These are phyloP conservation scores for Neopelma chrysocephalum DNA, from an alignment of 2,797 vertebrate genomes.

Conservation along the genomic window DNA sequence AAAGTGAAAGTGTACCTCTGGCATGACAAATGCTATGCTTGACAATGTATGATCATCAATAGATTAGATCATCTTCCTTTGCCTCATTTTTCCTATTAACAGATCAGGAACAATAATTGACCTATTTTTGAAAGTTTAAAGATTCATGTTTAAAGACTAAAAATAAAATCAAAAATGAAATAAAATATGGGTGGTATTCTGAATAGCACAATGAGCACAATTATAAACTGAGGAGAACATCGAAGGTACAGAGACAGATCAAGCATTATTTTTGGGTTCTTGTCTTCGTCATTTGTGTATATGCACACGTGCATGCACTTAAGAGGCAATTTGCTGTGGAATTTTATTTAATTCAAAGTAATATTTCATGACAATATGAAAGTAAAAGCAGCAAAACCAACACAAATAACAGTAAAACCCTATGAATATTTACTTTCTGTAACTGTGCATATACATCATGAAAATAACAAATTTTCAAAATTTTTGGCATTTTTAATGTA, in stretches of 20 bases:
- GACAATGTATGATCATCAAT: not conserved
- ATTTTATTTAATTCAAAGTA: not conserved
- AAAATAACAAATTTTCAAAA: not conserved
- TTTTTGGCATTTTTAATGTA: not conserved
- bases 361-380: not conserved
- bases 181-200: not conserved
- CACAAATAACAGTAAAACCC: not conserved
- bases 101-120: not conserved
- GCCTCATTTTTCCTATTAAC: not conserved
- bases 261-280: not conserved
- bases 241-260: not conserved
- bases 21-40: not conserved
- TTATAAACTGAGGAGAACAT: not conserved
- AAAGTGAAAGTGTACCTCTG: not conserved
- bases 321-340: not conserved
- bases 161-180: not conserved
- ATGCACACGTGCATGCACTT: not conserved
- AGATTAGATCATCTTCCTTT: not conserved
- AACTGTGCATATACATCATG: not conserved
- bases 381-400: not conserved
- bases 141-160: not conserved
- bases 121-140: not conserved
- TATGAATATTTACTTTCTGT: not conserved
- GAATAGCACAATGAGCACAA: not conserved
- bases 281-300: not conserved